Percentiles rank a stretch among this genome's conserved stretches.
Conservation (phyloP, 2,888 invertebrate species). For the Chesias legatella region DNA sequence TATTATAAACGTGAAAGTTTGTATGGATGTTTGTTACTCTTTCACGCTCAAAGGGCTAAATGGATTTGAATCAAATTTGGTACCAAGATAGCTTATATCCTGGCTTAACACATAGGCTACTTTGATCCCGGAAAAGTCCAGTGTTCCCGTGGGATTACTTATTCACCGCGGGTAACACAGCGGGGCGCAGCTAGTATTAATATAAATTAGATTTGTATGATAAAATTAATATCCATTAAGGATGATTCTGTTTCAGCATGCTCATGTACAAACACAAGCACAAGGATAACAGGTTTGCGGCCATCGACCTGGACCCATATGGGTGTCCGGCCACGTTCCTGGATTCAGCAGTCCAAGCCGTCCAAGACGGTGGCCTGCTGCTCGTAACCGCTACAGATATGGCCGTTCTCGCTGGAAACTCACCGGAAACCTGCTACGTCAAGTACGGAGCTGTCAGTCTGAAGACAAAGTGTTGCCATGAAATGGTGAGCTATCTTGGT, state of each 20-base stretch:
- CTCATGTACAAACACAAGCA: constrained; percentile 90
- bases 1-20: too few species aligned
- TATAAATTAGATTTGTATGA: too few species aligned
- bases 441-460: constrained; percentile 97
- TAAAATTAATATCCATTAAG: too few species aligned
- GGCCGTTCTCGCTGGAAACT: constrained; percentile 96
- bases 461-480: constrained; percentile 93
- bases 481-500: constrained; percentile 86
- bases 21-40: too few species aligned
- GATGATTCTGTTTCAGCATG: constrained; percentile 78
- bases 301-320: constrained; percentile 98
- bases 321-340: constrained; percentile 96
- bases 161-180: too few species aligned
- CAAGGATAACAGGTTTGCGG: constrained; percentile 86
- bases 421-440: constrained; percentile 94
- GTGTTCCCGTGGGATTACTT: too few species aligned
- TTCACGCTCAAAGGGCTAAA: too few species aligned
- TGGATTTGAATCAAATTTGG: too few species aligned
- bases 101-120: too few species aligned
- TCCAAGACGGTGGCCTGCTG: constrained; percentile 91
- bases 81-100: too few species aligned
- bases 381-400: constrained; percentile 98
- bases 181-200: too few species aligned
- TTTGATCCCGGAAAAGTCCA: too few species aligned
- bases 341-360: constrained; percentile 91